Percentiles rank a stretch among this genome's conserved stretches.
These are phyloP conservation scores for Drosophila repleta DNA, from an alignment of 1,140 invertebrate genomes.

Conservation along the genomic window DNA sequence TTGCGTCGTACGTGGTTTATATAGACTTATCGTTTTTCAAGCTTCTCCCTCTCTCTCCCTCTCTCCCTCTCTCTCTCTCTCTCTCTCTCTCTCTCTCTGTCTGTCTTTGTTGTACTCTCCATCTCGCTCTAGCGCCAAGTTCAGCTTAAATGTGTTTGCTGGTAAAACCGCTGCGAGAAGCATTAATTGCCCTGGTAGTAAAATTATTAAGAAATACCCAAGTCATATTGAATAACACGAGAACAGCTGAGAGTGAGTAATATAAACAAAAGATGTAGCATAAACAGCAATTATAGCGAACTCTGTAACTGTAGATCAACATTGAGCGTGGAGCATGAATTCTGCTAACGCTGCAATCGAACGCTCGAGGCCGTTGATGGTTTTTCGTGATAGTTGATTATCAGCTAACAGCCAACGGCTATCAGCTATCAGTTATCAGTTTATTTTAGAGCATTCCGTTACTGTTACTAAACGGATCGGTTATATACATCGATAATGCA, in stretches of 20 bases:
- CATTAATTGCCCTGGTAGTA: constrained; percentile 10
- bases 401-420: constrained; percentile 85
- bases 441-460: constrained; percentile 13
- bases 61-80: not conserved
- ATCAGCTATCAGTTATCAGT: constrained; percentile 85
- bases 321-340: constrained; percentile 14
- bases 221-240: constrained; percentile 9
- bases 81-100: too few species aligned
- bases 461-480: constrained; percentile 34
- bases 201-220: constrained; percentile 4
- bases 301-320: constrained; percentile 13
- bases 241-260: not conserved
- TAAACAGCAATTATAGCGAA: not conserved
- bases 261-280: not conserved
- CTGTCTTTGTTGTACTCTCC: too few species aligned
- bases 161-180: not conserved
- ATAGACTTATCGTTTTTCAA: not conserved
- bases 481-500: constrained; percentile 42
- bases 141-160: not conserved
- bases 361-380: constrained; percentile 11
- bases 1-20: not conserved
- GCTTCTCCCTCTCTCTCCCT: not conserved
- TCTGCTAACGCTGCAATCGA: constrained; percentile 47
- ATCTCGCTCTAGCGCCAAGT: too few species aligned
- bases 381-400: too few species aligned